Percentiles rank a stretch among this genome's conserved stretches.
Conservation (phyloP, 1,140 invertebrate genomes). For the Lutraria rhynchaena region DNA sequence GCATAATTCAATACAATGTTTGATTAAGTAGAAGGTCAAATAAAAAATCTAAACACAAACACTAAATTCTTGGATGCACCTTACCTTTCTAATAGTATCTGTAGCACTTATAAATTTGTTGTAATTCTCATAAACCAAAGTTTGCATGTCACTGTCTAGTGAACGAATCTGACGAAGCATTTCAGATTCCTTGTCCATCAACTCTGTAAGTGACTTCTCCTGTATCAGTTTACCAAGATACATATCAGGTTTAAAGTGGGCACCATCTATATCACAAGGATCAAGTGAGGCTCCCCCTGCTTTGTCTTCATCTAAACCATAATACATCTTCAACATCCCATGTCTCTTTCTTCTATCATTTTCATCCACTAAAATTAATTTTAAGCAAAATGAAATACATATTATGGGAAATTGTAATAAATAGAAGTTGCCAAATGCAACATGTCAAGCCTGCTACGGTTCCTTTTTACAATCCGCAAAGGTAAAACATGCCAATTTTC, state of each 20-base stretch:
- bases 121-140: constrained; percentile 99
- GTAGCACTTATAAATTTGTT: constrained; percentile 99
- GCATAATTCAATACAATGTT: too few relatives aligned
- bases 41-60: too few relatives aligned
- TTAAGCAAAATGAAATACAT: too few relatives aligned
- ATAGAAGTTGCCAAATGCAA: too few relatives aligned
- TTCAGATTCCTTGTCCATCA: constrained; percentile 84
- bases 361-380: constrained; percentile 1
- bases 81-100: constrained; percentile 94
- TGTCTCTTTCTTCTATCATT: constrained; percentile 64
- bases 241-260: constrained; percentile 90
- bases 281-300: constrained; percentile 72
- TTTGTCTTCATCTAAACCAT: constrained; percentile 75
- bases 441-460: too few relatives aligned
- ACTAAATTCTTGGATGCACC: too few relatives aligned
- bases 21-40: too few relatives aligned
- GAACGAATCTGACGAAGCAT: constrained; percentile 87
- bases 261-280: constrained; percentile 92
- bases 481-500: too few relatives aligned
- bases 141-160: constrained; percentile 99
- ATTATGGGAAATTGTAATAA: too few relatives aligned
- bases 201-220: constrained; percentile 84
- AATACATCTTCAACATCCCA: constrained; percentile 80
- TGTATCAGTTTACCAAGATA: constrained; percentile 81
- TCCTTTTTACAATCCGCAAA: too few relatives aligned